Base-by-base conservation (phyloP, 1,140 invertebrate species). In the Brachionus plicatilis region DNA sequence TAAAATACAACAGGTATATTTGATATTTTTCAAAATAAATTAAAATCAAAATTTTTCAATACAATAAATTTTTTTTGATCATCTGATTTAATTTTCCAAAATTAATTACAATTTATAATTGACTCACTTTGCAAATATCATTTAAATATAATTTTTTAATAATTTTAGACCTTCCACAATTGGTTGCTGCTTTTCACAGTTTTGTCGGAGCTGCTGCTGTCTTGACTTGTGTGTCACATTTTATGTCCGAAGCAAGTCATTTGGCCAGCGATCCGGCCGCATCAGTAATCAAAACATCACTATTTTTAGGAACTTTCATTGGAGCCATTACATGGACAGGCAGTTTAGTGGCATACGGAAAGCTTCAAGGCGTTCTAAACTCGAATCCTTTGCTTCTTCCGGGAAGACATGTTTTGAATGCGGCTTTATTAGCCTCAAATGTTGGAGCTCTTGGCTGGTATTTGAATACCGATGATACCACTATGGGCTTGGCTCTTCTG, bases 261-360 rank as follows among this genome's bases (percentile, higher is more conserved):
- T 94, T 96, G 90, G 93, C 93, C n/a, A 92, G 93, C 1, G 94
- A 95, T 89, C 93, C 94, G 14, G 93, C 94, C 3, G 88, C 94
- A 0, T 93, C 93, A 86, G 94, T 95, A n/a, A 92, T 95, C 53
- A 95, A 95, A 89, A 94, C 94, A 0, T 93, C 94, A 12, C 91
- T 96, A 2, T 96, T 95, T 90, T 90, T 96, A 5, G 95, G 95
- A 6, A 95, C 95, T 1, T 95, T 93, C 89, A 96, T 96, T 87
- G 95, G 95, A 17, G 85, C 43, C 11, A 85, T 96, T 45, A 96
- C 94, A 8, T 95, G 95, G 90, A 95, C 94, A 86, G 95, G 95
- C 2, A 95, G 94, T 0, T 89, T 96, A 50, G 92, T 96, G 53
- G 95, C 95, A n/a, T 96, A 95, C 90, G 95, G 94, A 83, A 96